These are phyloP conservation scores for Vanessa atalanta DNA, from an alignment of 1,140 invertebrate species.

Conservation along the genomic window DNA sequence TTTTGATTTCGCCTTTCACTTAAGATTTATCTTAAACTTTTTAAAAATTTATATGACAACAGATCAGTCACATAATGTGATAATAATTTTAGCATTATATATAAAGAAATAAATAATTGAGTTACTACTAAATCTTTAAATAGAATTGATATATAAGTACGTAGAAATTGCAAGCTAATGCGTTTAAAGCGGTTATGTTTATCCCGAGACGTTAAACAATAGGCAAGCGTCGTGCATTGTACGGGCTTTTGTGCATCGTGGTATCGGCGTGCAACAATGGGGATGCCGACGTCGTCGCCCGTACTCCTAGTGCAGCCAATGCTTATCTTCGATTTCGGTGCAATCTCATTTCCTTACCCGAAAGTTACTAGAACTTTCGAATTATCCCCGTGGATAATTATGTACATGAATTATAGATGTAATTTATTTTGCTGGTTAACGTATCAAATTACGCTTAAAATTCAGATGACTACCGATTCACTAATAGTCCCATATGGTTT, in stretches of 20 bases:
- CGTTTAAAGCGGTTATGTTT: slow-evolving; percentile 44
- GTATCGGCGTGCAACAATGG: slow-evolving; percentile 63
- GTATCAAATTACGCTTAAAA: neutral
- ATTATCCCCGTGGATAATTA: neutral
- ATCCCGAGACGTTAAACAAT: slow-evolving; percentile 72
- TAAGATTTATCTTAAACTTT: too few relatives aligned
- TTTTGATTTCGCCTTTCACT: neutral
- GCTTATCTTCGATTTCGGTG: slow-evolving; percentile 44
- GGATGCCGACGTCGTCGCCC: slow-evolving; percentile 33
- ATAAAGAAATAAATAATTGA: neutral
- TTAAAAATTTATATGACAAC: too few relatives aligned
- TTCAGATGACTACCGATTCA: neutral
- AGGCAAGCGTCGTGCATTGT: slow-evolving; percentile 62
- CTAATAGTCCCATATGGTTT: too few relatives aligned
- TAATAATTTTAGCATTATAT: too few relatives aligned
- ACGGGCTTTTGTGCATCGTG: slow-evolving; percentile 63
- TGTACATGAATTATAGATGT: too few relatives aligned
- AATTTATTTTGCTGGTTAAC: neutral
- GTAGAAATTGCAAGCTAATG: slow-evolving; percentile 25
- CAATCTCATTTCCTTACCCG: slow-evolving; percentile 18
- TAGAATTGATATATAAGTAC: neutral
- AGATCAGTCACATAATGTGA: too few relatives aligned
- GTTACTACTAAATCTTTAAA: neutral
- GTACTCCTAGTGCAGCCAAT: slow-evolving; percentile 33
- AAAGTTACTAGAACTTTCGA: slow-evolving; percentile 10